Evolutionary conservation across 2,797 vertebrate genomes (phyloP).

Genomic region (Acipenser ruthenus): DNA sequence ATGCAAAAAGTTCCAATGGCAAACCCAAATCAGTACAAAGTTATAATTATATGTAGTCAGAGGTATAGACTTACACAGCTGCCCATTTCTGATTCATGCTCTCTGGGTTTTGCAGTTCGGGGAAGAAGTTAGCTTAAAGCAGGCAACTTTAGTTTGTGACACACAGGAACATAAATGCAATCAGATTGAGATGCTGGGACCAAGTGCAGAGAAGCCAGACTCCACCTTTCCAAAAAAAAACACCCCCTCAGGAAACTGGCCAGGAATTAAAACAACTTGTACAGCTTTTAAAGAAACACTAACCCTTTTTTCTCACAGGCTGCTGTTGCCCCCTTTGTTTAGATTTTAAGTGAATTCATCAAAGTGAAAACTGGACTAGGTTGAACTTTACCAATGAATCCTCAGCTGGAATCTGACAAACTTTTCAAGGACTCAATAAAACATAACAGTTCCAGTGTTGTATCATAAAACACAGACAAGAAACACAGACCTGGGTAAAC

Average conservation of each 20-base stretch:
- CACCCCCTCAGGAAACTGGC: constrained; percentile 35
- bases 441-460: too few relatives aligned
- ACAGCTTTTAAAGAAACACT: constrained; percentile 52
- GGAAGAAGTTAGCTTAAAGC: constrained; percentile 35
- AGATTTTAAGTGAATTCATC: constrained; percentile 29
- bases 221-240: constrained; percentile 21
- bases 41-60: too few relatives aligned
- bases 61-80: constrained; percentile 28
- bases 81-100: constrained; percentile 40
- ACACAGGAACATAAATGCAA: constrained; percentile 37
- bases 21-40: too few relatives aligned
- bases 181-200: constrained; percentile 31
- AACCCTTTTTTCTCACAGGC: constrained; percentile 32
- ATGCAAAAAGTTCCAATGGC: too few relatives aligned
- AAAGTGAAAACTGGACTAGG: constrained; percentile 5
- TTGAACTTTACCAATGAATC: too few relatives aligned
- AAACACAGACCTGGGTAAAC: too few relatives aligned
- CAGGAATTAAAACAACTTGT: constrained; percentile 27
- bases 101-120: constrained; percentile 33
- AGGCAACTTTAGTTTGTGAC: constrained; percentile 41
- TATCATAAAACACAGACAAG: too few relatives aligned
- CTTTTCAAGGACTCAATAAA: too few relatives aligned
- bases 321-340: constrained; percentile 14
- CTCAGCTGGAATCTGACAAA: too few relatives aligned
- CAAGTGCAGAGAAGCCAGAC: constrained; percentile 30